A percentile compares a stretch with the other conserved stretches of the same genome.
These are phyloP conservation scores for Thymallus thymallus DNA, from an alignment of 2,113 vertebrate genomes.

Conservation along the genomic window DNA sequence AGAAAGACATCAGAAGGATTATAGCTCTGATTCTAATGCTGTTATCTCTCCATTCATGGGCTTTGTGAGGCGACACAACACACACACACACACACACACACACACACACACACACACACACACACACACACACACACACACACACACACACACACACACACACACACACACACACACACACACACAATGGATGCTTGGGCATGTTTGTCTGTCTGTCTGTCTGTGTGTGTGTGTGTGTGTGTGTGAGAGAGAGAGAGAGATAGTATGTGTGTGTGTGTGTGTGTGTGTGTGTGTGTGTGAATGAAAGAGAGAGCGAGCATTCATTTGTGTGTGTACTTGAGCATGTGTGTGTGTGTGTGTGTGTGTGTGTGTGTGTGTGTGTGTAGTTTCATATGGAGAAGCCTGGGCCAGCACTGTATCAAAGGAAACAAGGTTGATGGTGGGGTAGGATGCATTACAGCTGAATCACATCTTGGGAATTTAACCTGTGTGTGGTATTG, in stretches of 20 bases:
- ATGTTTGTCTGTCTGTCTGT: too few species aligned
- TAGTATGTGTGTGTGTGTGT: neutral
- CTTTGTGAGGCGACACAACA: neutral
- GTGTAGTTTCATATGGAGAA: too few species aligned
- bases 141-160: neutral
- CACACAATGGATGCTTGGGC: neutral
- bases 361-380: too few species aligned
- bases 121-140: neutral
- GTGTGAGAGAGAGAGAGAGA: too few species aligned
- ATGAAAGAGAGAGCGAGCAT: too few species aligned
- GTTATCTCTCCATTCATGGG: neutral
- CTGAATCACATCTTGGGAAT: too few species aligned
- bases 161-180: neutral
- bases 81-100: neutral
- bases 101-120: neutral
- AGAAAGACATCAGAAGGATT: slow-evolving; percentile 47
- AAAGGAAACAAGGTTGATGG: too few species aligned
- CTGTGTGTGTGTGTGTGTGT: too few species aligned
- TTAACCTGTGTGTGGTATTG: too few species aligned
- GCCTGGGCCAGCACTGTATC: too few species aligned
- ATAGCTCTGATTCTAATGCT: neutral
- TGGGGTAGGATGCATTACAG: too few species aligned
- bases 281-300: neutral
- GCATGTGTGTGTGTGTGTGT: neutral
- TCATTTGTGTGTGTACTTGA: too few species aligned